Conservation (phyloP, 1,140 invertebrate species). For the Caenorhabditis latens region DNA sequence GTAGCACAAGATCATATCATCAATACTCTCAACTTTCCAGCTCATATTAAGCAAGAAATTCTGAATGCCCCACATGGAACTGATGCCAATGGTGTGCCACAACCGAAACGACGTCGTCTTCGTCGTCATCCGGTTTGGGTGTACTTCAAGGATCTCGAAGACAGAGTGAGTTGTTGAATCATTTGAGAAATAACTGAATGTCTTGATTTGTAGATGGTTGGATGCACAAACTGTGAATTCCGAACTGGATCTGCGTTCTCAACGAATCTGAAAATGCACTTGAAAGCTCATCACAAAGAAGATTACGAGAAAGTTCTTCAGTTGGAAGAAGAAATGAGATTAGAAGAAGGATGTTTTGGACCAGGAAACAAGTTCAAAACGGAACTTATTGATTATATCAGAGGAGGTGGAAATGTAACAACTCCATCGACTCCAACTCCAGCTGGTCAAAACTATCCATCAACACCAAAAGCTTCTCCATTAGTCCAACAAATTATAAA, state of each 20-base stretch:
- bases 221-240: slow-evolving; percentile 67
- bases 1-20: slow-evolving; percentile 42
- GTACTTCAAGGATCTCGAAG: slow-evolving; percentile 67
- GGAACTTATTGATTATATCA: slow-evolving; percentile 62
- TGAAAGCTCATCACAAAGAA: slow-evolving; percentile 69
- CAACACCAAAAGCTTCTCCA: slow-evolving; percentile 56
- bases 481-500: slow-evolving; percentile 62
- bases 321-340: slow-evolving; percentile 63
- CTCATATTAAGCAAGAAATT: slow-evolving; percentile 50
- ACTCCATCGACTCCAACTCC: slow-evolving; percentile 40
- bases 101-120: slow-evolving; percentile 64
- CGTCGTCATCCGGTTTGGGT: slow-evolving; percentile 68
- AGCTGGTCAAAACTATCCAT: background rate
- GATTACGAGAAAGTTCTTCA: slow-evolving; percentile 66
- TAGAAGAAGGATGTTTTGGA: slow-evolving; percentile 64
- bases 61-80: slow-evolving; percentile 61
- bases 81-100: slow-evolving; percentile 61
- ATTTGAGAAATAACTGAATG: background rate
- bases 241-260: slow-evolving; percentile 67
- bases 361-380: slow-evolving; percentile 63
- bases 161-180: slow-evolving; percentile 55
- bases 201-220: slow-evolving; percentile 59
- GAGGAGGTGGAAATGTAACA: slow-evolving; percentile 63
- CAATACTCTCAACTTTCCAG: slow-evolving; percentile 38
- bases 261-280: slow-evolving; percentile 68